These are phyloP conservation scores for Gymnodraco acuticeps DNA, from an alignment of 2,797 vertebrate species.

Conservation along the genomic window DNA sequence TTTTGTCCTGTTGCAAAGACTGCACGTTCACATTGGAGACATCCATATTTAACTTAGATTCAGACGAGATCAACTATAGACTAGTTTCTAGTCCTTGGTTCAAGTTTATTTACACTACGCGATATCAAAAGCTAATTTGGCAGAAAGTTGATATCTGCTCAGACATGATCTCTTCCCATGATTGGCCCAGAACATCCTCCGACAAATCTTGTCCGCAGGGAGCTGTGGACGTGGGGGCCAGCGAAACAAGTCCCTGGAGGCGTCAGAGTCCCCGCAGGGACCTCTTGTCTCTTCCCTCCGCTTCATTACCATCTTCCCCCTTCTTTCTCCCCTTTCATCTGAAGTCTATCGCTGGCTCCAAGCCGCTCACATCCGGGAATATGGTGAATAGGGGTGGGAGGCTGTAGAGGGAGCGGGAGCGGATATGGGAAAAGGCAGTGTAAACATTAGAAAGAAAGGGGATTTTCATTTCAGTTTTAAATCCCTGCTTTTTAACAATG, in stretches of 20 bases:
- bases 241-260: constrained; percentile 78
- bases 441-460: constrained; percentile 78
- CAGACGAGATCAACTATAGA: constrained; percentile 12
- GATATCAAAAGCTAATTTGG: constrained; percentile 73
- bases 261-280: constrained; percentile 61
- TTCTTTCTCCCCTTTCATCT: constrained; percentile 78
- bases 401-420: constrained; percentile 63
- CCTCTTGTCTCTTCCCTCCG: constrained; percentile 76
- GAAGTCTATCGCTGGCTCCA: constrained; percentile 73
- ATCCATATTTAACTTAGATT: constrained; percentile 1
- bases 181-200: constrained; percentile 77
- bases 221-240: constrained; percentile 73
- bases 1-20: background rate
- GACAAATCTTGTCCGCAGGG: constrained; percentile 74
- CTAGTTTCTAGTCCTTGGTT: constrained; percentile 14
- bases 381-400: constrained; percentile 73
- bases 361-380: constrained; percentile 76
- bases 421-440: constrained; percentile 81
- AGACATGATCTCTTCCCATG: constrained; percentile 77
- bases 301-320: constrained; percentile 78
- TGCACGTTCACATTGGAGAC: background rate
- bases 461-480: constrained; percentile 71
- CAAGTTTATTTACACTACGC: constrained; percentile 48
- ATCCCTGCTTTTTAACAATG: constrained; percentile 30
- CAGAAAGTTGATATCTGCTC: constrained; percentile 72